These are phyloP conservation scores for Otis tarda DNA, from an alignment of 2,113 vertebrate genomes.

Conservation along the genomic window DNA sequence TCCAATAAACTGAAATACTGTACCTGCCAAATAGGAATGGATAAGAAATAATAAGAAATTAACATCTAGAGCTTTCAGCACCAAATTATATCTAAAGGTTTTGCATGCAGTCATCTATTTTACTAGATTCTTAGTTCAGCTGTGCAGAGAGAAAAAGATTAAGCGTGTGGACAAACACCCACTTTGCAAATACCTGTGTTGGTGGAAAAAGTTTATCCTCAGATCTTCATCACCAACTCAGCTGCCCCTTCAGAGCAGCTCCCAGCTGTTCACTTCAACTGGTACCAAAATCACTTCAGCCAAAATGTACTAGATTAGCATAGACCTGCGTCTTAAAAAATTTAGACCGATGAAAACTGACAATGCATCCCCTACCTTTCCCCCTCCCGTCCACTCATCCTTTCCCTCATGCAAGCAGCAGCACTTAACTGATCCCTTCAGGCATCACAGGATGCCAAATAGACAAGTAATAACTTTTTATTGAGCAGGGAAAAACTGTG, in stretches of 20 bases:
- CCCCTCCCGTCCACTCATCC: not conserved
- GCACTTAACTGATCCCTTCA: constrained; percentile 36
- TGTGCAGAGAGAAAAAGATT: not conserved
- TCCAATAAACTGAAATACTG: not conserved
- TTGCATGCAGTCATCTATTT: not conserved
- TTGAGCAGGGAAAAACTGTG: not conserved
- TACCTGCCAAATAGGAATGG: not conserved
- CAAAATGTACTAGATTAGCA: not conserved
- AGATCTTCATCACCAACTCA: not conserved
- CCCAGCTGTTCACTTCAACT: not conserved
- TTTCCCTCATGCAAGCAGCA: not conserved
- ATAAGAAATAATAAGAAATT: not conserved
- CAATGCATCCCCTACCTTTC: not conserved
- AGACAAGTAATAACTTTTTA: constrained; percentile 38
- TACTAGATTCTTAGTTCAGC: not conserved
- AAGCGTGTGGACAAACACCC: not conserved
- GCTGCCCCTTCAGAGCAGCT: not conserved
- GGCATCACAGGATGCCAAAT: constrained; percentile 28
- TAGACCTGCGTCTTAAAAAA: not conserved
- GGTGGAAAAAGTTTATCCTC: not conserved
- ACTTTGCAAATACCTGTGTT: not conserved
- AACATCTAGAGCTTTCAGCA: not conserved
- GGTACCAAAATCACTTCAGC: not conserved
- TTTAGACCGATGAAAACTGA: not conserved
- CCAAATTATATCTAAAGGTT: not conserved